Evolutionary conservation across 30 jellyfish, hydroid and myxozoan genomes (phyloP).

Genomic region (Nemopilema nomurai): DNA sequence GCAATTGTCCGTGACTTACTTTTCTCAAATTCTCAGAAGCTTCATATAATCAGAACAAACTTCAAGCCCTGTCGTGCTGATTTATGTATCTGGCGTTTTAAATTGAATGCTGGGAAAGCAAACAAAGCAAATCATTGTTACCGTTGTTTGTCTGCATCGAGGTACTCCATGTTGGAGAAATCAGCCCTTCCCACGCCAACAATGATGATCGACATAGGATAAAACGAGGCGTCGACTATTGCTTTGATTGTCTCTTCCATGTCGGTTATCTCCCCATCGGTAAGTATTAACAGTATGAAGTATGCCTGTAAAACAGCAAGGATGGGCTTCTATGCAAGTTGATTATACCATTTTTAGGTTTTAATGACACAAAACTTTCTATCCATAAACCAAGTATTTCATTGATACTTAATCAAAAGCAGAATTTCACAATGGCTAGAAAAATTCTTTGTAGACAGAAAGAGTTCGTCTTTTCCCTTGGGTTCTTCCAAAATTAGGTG

Average conservation of each 20-base stretch:
- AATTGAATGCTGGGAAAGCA: neutral
- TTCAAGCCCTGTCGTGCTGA: neutral
- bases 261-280: slow-evolving; percentile 96
- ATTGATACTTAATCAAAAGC: no score
- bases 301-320: slow-evolving; percentile 71
- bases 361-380: no score
- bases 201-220: slow-evolving; percentile 87
- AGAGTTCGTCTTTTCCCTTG: no score
- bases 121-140: neutral
- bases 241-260: slow-evolving; percentile 83
- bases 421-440: no score
- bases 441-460: no score
- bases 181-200: slow-evolving; percentile 95
- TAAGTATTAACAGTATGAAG: slow-evolving; percentile 77
- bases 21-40: no score
- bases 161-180: slow-evolving; percentile 79
- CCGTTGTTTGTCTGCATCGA: slow-evolving; percentile 88
- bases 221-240: slow-evolving; percentile 78
- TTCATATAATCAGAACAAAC: no score
- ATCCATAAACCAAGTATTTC: no score
- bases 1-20: no score
- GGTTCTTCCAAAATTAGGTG: no score
- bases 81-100: neutral
- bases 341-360: no score
- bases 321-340: no score